Evolutionary conservation across 2,888 invertebrate species (phyloP).

Genomic region (Dyspetes luteomarginatus): DNA sequence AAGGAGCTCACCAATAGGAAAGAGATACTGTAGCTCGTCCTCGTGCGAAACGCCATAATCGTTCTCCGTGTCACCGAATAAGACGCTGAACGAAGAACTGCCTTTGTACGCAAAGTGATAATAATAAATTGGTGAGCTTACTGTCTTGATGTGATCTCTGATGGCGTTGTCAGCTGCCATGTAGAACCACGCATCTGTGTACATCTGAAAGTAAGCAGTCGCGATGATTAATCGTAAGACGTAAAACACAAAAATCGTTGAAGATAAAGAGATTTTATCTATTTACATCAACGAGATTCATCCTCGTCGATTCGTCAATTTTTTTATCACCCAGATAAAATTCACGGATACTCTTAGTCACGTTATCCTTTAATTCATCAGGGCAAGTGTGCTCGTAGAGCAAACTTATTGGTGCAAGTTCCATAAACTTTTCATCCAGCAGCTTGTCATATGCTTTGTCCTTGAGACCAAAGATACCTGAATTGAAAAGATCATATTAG

Average conservation of each 20-base stretch:
- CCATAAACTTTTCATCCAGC: constrained; percentile 85
- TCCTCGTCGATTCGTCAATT: constrained; percentile 83
- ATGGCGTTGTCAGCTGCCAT: constrained; percentile 87
- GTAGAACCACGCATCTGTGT: constrained; percentile 89
- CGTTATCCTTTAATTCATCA: constrained; percentile 75
- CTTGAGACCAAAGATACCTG: constrained; percentile 78
- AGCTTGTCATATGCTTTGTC: constrained; percentile 84
- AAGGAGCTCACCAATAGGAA: constrained; percentile 87
- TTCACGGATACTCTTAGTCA: constrained; percentile 85
- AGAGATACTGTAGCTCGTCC: constrained; percentile 92
- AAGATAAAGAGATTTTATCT: not conserved
- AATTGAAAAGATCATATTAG: too few species aligned
- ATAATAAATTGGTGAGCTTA: constrained; percentile 47
- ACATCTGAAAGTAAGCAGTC: constrained; percentile 85
- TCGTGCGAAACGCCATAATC: constrained; percentile 92
- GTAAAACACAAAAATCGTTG: not conserved
- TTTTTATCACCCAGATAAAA: constrained; percentile 85
- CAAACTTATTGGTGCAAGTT: constrained; percentile 86
- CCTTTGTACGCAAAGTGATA: constrained; percentile 85
- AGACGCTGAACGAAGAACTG: constrained; percentile 88
- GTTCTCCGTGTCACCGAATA: constrained; percentile 87
- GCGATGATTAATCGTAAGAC: not conserved
- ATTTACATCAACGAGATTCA: constrained; percentile 86
- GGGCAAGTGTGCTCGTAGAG: constrained; percentile 86
- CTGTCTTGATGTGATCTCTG: constrained; percentile 83